Percentiles rank a stretch among this genome's conserved stretches.
Conservation (phyloP, 1,140 invertebrate species). For the Drosophila dunni region DNA sequence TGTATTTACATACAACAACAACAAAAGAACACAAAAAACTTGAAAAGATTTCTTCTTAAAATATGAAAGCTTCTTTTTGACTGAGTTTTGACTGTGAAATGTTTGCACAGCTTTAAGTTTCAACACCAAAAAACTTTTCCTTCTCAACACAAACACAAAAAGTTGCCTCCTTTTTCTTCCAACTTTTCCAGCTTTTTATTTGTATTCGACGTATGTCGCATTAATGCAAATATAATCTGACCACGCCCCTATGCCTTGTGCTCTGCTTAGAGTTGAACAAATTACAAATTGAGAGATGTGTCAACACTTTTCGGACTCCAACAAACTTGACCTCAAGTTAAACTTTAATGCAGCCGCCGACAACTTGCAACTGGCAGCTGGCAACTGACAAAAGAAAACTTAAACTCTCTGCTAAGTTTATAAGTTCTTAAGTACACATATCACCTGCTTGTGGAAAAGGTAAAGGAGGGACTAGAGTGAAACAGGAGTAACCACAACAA, state of each 20-base stretch:
- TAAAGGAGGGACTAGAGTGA: not conserved
- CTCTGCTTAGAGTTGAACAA: slow-evolving; percentile 36
- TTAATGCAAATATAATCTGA: slow-evolving; percentile 65
- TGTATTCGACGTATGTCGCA: slow-evolving; percentile 51
- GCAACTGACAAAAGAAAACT: slow-evolving; percentile 35
- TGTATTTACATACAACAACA: slow-evolving; percentile 58
- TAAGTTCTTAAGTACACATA: slow-evolving; percentile 67
- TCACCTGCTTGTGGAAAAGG: slow-evolving; percentile 41
- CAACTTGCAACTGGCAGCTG: slow-evolving; percentile 36
- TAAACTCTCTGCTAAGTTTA: slow-evolving; percentile 54
- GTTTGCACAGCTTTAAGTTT: slow-evolving; percentile 54
- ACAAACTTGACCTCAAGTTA: slow-evolving; percentile 50
- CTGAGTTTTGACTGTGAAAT: slow-evolving; percentile 24
- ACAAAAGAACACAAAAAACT: slow-evolving; percentile 16
- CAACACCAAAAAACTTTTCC: slow-evolving; percentile 25
- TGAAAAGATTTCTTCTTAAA: slow-evolving; percentile 41
- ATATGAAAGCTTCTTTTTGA: slow-evolving; percentile 31
- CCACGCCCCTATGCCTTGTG: not conserved
- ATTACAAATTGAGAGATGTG: slow-evolving; percentile 65
- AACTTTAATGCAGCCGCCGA: slow-evolving; percentile 53
- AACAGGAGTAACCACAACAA: slow-evolving; percentile 43
- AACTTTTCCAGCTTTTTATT: slow-evolving; percentile 3
- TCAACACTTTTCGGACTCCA: slow-evolving; percentile 39
- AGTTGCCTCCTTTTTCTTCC: slow-evolving; percentile 16
- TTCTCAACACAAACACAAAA: slow-evolving; percentile 30